Evolutionary conservation across 2,888 invertebrate species (phyloP), one percentile per base, ranked within the genome.

Genomic region (Andrena marginata): DNA sequence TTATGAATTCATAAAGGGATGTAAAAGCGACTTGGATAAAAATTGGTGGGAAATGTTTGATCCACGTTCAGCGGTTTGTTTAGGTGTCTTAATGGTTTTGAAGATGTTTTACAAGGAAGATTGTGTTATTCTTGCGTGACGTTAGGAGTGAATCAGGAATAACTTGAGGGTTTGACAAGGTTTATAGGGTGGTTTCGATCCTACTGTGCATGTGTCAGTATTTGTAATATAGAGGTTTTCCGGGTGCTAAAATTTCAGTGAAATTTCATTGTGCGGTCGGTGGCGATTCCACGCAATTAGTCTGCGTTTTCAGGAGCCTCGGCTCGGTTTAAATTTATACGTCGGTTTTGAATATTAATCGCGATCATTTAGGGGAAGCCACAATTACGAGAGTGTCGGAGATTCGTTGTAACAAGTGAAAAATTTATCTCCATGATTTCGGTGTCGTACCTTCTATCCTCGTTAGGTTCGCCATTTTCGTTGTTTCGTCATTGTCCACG

Each of bases 341-440:
- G 60, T 13, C 2, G 60, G 16, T 49, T 49, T 60, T 60, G 49
- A 62, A 70, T 49, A 70, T 70, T 70, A 60, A 70, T 60, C 31
- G 49, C 49, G 31, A 31, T 31, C 48, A 49, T 60, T 31, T 49
- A 31, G 60, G 56, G 56, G 31, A 20, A 7, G 31, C 49, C 48
- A 49, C 48, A 49, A 29, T 70, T 60, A 60, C 31, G 59, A 31
- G 20, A 29, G 1, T 48, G 59, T 60, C 26, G 60, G 60, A 70
- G 13, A 49, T 31, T 35, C 42, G 16, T 8, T 42, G 29, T 70
- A 70, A 70, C 60, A 16, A 48, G 68, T 35, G 54, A 59, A 51
- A 69, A 69, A 62, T 70, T 49, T 60, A 60, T 60, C 48, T 70
- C 60, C 31, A 31, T 60, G 31, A 70, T 70, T 70, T 33, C 48